Conservation (phyloP, 1,140 invertebrate species). For the Achatina immaculata region DNA sequence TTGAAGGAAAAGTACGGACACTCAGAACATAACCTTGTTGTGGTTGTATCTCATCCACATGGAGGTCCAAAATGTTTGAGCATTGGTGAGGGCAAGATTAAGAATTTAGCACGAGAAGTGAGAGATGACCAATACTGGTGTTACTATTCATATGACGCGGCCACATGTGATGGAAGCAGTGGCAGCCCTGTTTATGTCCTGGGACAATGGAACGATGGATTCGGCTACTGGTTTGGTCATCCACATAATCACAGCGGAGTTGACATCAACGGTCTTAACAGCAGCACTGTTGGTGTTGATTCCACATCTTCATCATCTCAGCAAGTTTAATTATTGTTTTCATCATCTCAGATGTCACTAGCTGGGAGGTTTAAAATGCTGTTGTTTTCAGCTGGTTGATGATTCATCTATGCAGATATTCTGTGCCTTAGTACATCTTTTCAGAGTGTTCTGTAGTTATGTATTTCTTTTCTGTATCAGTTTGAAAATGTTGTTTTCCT, state of each 20-base stretch:
- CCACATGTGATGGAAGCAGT: constrained; percentile 17
- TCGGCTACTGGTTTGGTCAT: constrained; percentile 18
- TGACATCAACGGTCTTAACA: neutral
- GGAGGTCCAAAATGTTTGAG: neutral
- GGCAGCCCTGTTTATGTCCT: neutral
- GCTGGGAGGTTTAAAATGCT: too few relatives aligned
- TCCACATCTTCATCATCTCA: too few relatives aligned
- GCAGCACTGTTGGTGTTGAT: neutral
- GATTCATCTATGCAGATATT: too few relatives aligned
- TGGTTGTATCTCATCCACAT: constrained; percentile 5
- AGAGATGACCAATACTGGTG: constrained; percentile 9
- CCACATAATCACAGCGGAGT: constrained; percentile 5
- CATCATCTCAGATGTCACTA: too few relatives aligned
- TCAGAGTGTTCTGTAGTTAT: too few relatives aligned
- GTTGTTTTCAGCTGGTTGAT: too few relatives aligned
- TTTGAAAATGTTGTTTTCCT: too few relatives aligned
- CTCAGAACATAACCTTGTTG: neutral
- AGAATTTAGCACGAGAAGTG: neutral
- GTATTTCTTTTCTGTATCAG: too few relatives aligned
- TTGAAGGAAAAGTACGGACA: neutral
- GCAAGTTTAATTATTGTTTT: too few relatives aligned
- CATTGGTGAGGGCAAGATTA: neutral
- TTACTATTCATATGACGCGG: neutral
- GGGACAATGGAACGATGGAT: neutral
- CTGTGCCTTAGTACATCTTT: too few relatives aligned